Conservation (phyloP, 2,113 vertebrate genomes). For the Myxocyprinus asiaticus region DNA sequence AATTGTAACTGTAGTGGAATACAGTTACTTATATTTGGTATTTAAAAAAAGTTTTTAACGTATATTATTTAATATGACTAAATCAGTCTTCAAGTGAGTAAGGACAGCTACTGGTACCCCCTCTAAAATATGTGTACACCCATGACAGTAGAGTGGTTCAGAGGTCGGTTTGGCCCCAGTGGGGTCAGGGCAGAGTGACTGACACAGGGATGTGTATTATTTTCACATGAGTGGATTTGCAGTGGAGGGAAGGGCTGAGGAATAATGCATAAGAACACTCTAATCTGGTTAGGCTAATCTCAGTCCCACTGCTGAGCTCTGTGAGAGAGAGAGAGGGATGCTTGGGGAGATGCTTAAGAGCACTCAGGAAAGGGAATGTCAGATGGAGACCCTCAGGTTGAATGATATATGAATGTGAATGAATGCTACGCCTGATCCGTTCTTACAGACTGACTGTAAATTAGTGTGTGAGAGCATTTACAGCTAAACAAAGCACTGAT, state of each 20-base stretch:
- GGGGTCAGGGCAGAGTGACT: slow-evolving; percentile 33
- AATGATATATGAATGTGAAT: slow-evolving; percentile 52
- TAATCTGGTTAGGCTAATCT: slow-evolving; percentile 62
- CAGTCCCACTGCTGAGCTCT: slow-evolving; percentile 33
- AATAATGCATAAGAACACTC: slow-evolving; percentile 52
- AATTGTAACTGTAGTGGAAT: too few species aligned
- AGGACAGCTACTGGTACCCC: too few species aligned
- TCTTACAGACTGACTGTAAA: slow-evolving; percentile 35
- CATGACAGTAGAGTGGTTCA: neutral
- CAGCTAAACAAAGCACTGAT: neutral
- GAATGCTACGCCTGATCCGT: slow-evolving; percentile 38
- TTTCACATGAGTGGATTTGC: slow-evolving; percentile 53
- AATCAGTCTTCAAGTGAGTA: too few species aligned
- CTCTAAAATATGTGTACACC: too few species aligned
- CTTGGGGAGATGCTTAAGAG: slow-evolving; percentile 46
- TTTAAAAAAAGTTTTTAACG: too few species aligned
- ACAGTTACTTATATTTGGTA: too few species aligned
- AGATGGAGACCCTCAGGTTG: slow-evolving; percentile 40
- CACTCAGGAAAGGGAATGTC: slow-evolving; percentile 45
- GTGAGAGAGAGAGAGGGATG: slow-evolving; percentile 23
- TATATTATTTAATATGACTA: too few species aligned
- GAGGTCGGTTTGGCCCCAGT: slow-evolving; percentile 25
- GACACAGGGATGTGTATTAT: slow-evolving; percentile 51
- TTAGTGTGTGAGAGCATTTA: slow-evolving; percentile 22
- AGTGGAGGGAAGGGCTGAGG: slow-evolving; percentile 38